Conservation (phyloP, 2,113 vertebrate genomes). For the Donacobius atricapilla region DNA sequence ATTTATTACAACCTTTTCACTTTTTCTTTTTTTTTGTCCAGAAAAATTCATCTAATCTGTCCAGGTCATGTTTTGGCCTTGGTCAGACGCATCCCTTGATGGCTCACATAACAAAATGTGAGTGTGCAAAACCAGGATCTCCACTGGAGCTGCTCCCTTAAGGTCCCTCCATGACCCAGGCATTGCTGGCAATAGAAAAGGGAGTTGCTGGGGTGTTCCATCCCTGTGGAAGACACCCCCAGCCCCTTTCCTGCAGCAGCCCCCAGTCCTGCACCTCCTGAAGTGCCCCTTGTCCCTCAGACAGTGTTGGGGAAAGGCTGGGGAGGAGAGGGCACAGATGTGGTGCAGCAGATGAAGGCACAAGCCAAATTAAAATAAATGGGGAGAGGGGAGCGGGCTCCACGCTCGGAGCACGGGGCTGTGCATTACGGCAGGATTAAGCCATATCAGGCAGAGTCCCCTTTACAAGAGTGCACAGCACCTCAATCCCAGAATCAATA, state of each 20-base stretch:
- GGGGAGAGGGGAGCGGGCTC: neutral
- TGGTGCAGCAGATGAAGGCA: neutral
- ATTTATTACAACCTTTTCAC: neutral
- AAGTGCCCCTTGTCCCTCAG: neutral
- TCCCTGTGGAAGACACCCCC: too few species aligned
- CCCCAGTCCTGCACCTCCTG: neutral
- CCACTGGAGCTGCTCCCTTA: too few species aligned
- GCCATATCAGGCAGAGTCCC: neutral
- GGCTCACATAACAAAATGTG: too few species aligned
- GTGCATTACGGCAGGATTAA: neutral
- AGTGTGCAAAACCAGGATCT: too few species aligned
- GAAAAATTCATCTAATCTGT: too few species aligned
- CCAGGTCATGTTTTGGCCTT: too few species aligned
- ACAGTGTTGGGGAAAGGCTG: rapidly evolving
- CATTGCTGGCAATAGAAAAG: too few species aligned
- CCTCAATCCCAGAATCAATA: slow-evolving; percentile 51
- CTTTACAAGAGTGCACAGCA: slow-evolving; percentile 35
- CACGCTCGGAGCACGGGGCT: neutral
- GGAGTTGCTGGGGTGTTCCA: too few species aligned
- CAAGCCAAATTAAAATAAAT: neutral
- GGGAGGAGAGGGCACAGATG: neutral
- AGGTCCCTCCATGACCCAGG: too few species aligned
- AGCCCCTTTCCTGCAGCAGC: neutral
- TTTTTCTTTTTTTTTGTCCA: neutral
- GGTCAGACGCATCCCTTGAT: too few species aligned